These are phyloP conservation scores for Parazoanthus atlanticus DNA, from an alignment of 92 coral and sea anemone genomes.

Conservation along the genomic window DNA sequence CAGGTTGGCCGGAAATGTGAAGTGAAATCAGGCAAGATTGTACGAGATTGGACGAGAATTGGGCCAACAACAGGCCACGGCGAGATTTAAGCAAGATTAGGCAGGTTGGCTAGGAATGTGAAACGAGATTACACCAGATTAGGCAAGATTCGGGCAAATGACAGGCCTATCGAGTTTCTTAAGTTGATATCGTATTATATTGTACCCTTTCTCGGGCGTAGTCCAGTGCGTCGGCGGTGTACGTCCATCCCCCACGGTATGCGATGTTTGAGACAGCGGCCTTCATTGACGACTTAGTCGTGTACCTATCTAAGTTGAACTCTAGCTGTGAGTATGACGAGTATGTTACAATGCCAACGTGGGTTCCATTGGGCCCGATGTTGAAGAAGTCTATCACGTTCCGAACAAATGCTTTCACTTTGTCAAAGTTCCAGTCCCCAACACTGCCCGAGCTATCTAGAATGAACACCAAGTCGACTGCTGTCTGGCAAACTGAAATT, in stretches of 20 bases:
- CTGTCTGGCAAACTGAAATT: constrained; percentile 87
- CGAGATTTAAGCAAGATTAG: no score
- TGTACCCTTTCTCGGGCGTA: constrained; percentile 47
- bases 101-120: no score
- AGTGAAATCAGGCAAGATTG: no score
- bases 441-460: constrained; percentile 95
- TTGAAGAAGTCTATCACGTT: constrained; percentile 91
- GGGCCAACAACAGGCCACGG: no score
- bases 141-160: no score
- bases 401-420: constrained; percentile 82
- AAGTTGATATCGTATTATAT: background rate
- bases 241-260: constrained; percentile 79
- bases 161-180: no score
- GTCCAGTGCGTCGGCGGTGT: constrained; percentile 86
- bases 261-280: constrained; percentile 60
- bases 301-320: constrained; percentile 65
- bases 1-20: no score
- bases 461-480: constrained; percentile 90
- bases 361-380: constrained; percentile 87
- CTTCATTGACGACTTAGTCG: constrained; percentile 66
- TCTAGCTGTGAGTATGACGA: constrained; percentile 55
- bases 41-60: no score
- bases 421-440: constrained; percentile 61
- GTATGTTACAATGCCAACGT: constrained; percentile 84
- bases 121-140: no score